Evolutionary conservation across 2,888 invertebrate species (phyloP), one percentile per base, ranked within the genome.

Genomic region (Leptinotarsa haldemani): DNA sequence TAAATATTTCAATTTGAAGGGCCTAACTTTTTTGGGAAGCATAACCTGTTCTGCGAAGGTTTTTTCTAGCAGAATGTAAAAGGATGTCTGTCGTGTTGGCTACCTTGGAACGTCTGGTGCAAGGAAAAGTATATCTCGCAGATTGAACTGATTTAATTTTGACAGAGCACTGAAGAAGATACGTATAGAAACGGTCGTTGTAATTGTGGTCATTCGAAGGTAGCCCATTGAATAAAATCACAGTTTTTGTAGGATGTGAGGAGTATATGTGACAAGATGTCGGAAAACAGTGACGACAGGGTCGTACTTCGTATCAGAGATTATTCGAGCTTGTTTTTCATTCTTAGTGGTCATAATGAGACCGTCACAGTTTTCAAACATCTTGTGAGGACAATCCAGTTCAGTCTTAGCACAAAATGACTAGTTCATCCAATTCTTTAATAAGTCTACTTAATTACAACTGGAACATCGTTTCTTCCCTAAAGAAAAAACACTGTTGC

Each of bases 371-470:
- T 40, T 30, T 30, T 30, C 61, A 61, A 61, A 61, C 61, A 61
- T 22, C 50, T 52, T 2, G 2, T 16, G 56, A 56, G 58, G 69
- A 73, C 56, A 63, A 67, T 69, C 75, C 70, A 75, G 71, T 75
- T 77, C 71, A 75, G 71, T 75, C 74, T 72, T 77, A 69, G 64
- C 70, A 75, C 70, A 73, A 74, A 77, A 77, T 75, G 74, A 71
- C 71, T 75, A 73, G 74, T 74, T 48, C 30, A n/a, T 66, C 58
- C 69, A 70, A 52, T 22, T 56, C 40, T 52, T 64, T 53, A 65
- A 50, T 69, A 16, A 69, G 67, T 58, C 70, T 73, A 69, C n/a
- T 30, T 30, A 58, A 71, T n/a, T 65, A 71, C 48, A 64, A 69
- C 61, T 40, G 61, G 61, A 61, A 61, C 61, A 40, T 18, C n/a